phyloP scores from a whole-genome alignment of 1,140 invertebrate genomes.

The Linepithema humile region DNA sequence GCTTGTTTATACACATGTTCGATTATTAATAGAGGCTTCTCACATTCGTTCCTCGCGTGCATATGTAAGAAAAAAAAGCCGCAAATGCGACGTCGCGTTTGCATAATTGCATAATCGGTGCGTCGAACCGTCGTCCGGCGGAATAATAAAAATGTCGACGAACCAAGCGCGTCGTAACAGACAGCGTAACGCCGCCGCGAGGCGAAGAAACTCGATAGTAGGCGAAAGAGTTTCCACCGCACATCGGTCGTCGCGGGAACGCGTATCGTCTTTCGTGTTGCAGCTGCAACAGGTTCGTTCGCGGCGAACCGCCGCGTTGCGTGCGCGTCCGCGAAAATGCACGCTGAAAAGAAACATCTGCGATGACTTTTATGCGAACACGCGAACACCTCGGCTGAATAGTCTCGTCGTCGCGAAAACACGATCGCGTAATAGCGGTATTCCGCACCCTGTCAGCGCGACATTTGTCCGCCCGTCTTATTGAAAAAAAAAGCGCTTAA shows the following conservation, averaged over 20 bases:
- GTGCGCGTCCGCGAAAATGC: constrained; percentile 23
- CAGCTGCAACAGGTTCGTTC: constrained; percentile 37
- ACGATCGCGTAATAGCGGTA: neutral
- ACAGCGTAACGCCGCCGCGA: neutral
- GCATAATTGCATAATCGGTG: constrained; percentile 53
- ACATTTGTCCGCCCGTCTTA: neutral
- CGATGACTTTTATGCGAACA: constrained; percentile 42
- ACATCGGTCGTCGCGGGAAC: neutral
- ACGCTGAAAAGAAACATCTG: constrained; percentile 43
- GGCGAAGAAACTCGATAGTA: constrained; percentile 30
- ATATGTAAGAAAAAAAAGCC: neutral
- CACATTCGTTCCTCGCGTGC: neutral
- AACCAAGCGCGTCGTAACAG: constrained; percentile 33
- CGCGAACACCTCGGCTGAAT: constrained; percentile 4
- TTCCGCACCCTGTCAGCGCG: constrained; percentile 2
- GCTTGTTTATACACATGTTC: neutral
- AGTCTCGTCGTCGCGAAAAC: neutral
- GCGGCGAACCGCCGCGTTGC: constrained; percentile 43
- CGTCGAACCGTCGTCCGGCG: constrained; percentile 27
- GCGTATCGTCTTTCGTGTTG: constrained; percentile 48
- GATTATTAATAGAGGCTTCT: constrained; percentile 7
- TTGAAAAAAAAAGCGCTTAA: no score
- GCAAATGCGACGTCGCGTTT: constrained; percentile 27
- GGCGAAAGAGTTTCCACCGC: constrained; percentile 17
- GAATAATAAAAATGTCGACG: constrained; percentile 59